Base-by-base conservation (phyloP, 2,888 invertebrate genomes). In the Chrysolina oricalcia region DNA sequence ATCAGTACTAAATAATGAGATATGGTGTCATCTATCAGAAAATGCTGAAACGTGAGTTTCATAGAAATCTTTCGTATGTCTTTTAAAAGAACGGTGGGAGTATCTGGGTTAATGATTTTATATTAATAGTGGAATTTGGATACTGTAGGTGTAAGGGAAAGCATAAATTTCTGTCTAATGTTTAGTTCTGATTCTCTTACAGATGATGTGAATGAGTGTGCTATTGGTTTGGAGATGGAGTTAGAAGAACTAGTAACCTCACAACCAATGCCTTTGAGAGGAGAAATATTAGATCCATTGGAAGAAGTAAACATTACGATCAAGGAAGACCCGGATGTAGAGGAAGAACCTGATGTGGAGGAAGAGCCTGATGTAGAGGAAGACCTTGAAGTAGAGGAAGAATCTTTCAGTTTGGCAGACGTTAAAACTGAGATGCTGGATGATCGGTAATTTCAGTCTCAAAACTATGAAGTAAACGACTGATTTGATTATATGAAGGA, bases 221-320 rank as follows among this genome's bases (percentile, higher is more conserved):
- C 59, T 40, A 43, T 79, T 13, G 79, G 76, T 48, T 43, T 76
- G 69, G 75, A 78, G 40, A 74, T 77, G 65, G 79, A 78, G 21
- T 70, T 75, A 21, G 76, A 78, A 72, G 74, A 77, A 56, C 27
- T 77, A 23, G 74, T 76, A 10, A 69, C 72, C 1, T 70, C 62
- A 27, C 46, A 46, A 9, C 63, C 70, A 15, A 62, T 63, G 2
- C 70, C 70, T 0, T 19, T 21, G 2, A 9, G 59, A 15, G 17
- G 17, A 2, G 59, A 62, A 19, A n/a, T 41, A 17, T 15, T 40
- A 23, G 69, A 69, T 46, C 73, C 68, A 40, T 43, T 62, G 19
- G 69, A 62, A 27, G 72, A 27, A 21, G 46, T 50, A 0, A 53
- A 40, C n/a, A 46, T 41, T 9, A 40, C 21, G 19, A 64, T 19